Evolutionary conservation across 2,888 invertebrate genomes (phyloP), one percentile per base, ranked within the genome.

Genomic region (Tetanocera ferruginea): DNA sequence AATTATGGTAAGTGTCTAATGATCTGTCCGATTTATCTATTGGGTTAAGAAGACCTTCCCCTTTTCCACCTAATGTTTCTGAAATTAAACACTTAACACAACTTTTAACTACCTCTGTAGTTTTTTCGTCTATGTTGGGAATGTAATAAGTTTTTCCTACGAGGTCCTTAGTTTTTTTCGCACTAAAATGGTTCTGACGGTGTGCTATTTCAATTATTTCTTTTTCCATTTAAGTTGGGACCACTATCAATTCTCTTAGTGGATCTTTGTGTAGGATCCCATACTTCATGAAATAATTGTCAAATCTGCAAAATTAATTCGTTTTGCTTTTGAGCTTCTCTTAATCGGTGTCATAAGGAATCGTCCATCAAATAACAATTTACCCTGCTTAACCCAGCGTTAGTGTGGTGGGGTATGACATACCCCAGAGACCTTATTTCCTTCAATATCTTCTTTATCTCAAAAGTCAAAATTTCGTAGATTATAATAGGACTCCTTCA

Each of bases 11-110:
- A 0, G 66, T 9, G 88, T 66, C 2, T 87, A 87, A 0, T 51
- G 66, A 2, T 81, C 83, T 17, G 81, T 85, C 83, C n/a, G 79
- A 86, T 62, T 89, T 88, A 17, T 85, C 82, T 2, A 89, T 85
- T 0, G 84, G 81, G 62, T 85, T 75, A 28, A 88, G 79, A 6
- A 82, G 83, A 23, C 88, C 87, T 81, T 88, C 87, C 49, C 83
- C 81, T 73, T 86, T 88, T 0, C 87, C 88, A 2, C 60, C 76
- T 66, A 88, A 67, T 82, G 83, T 64, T 78, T 81, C 57, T 23
- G 70, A 49, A 60, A 82, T 49, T 9, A 81, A 81, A 67, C 81
- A 82, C 28, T 76, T 52, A 5, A 81, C 55, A 72, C 82, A 81
- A n/a, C 78, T 81, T 3, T 37, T 5, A n/a, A 81, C 80, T 3